Evolutionary conservation across 64 coral and sea anemone genomes (phyloP).

Genomic region (Trachythela sp.): DNA sequence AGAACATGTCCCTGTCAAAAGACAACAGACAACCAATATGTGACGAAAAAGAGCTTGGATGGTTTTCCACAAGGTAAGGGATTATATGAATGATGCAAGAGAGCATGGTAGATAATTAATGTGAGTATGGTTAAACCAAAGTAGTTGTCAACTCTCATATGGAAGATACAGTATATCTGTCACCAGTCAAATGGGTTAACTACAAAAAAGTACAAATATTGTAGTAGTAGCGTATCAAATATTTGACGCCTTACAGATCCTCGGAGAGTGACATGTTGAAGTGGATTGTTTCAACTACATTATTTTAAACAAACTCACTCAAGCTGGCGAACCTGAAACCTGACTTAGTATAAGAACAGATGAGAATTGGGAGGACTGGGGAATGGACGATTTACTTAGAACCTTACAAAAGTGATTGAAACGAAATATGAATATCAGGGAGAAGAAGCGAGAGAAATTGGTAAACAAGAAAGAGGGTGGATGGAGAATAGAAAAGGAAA

Average conservation of each 20-base stretch:
- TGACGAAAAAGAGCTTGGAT: conserved; percentile 27
- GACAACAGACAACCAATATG: conserved; percentile 10
- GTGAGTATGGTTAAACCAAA: neutral
- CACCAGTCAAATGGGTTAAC: neutral
- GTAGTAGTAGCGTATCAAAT: conserved; percentile 51
- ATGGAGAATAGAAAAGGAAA: conserved; percentile 9
- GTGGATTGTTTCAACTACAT: conserved; percentile 31
- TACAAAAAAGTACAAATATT: conserved; percentile 42
- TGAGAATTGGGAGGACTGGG: conserved; percentile 75
- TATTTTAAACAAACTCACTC: conserved; percentile 76
- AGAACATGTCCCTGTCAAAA: conserved; percentile 38
- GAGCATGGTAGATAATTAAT: neutral
- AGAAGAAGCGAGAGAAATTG: conserved; percentile 50
- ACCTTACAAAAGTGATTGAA: conserved; percentile 56
- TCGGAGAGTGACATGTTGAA: conserved; percentile 49
- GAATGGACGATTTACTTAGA: conserved; percentile 49
- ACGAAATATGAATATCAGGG: conserved; percentile 47
- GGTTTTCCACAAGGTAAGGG: neutral
- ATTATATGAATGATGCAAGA: neutral
- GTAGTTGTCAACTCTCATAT: neutral
- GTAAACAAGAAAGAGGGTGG: conserved; percentile 39
- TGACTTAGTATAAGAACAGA: conserved; percentile 55
- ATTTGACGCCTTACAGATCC: conserved; percentile 32
- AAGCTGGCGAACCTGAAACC: conserved; percentile 78
- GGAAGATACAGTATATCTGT: neutral